Evolutionary conservation across 2,888 invertebrate species (phyloP).

Genomic region (Polyommatus icarus): DNA sequence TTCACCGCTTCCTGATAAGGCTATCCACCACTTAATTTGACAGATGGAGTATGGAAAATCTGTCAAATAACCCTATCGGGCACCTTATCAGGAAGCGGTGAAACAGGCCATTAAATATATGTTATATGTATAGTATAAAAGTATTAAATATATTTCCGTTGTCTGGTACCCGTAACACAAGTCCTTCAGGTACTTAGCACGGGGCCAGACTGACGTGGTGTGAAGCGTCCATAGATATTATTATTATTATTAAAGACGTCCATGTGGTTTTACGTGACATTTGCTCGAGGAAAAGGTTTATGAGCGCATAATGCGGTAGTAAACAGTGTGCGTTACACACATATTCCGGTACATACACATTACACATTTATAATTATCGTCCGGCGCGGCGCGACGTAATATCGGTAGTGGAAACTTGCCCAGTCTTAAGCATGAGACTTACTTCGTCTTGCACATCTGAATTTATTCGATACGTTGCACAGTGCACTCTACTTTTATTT

Average conservation of each 20-base stretch:
- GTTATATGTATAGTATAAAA: too few species aligned
- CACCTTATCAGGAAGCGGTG: too few species aligned
- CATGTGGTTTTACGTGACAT: not conserved
- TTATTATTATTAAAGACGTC: not conserved
- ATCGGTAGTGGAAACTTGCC: constrained; percentile 59
- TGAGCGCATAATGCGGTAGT: constrained; percentile 33
- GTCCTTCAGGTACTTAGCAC: too few species aligned
- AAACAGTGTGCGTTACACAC: constrained; percentile 33
- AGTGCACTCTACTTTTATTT: not conserved
- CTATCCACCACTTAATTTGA: too few species aligned
- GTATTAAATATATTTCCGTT: too few species aligned
- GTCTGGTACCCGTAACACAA: too few species aligned
- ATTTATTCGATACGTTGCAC: not conserved
- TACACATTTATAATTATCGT: constrained; percentile 55
- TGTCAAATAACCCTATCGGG: too few species aligned
- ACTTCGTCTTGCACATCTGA: constrained; percentile 12
- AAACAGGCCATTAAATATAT: too few species aligned
- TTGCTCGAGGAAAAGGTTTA: not conserved
- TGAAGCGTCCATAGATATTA: too few species aligned
- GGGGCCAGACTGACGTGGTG: too few species aligned
- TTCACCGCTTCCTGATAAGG: too few species aligned
- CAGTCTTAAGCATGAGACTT: constrained; percentile 40
- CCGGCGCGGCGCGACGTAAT: constrained; percentile 49
- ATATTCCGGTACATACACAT: constrained; percentile 42
- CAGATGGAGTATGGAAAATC: too few species aligned